phyloP scores from a whole-genome alignment of 2,797 vertebrate species.

The Pseudocheirus occidentalis region DNA sequence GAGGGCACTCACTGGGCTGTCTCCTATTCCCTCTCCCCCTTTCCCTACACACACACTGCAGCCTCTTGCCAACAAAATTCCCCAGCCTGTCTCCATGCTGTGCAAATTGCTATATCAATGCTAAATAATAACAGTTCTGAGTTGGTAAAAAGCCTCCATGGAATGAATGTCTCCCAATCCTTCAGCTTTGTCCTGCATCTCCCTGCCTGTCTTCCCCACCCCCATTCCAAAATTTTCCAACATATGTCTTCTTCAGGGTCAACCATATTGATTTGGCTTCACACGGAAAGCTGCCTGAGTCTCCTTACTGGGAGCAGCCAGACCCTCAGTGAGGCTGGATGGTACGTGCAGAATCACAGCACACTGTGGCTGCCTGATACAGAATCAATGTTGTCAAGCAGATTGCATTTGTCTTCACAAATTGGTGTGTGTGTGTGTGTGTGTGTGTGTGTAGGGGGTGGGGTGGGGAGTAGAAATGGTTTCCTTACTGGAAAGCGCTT shows the following conservation, averaged over 20 bases:
- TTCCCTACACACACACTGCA: neutral
- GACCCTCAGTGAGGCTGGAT: neutral
- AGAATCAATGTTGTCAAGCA: constrained; percentile 40
- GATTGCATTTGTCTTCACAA: constrained; percentile 50
- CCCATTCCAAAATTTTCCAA: constrained; percentile 42
- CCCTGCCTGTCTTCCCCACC: constrained; percentile 45
- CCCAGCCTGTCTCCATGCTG: neutral
- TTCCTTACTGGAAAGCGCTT: constrained; percentile 61
- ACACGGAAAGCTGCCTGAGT: constrained; percentile 31
- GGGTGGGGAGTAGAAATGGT: constrained; percentile 20
- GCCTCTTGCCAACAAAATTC: neutral
- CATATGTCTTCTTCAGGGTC: constrained; percentile 45
- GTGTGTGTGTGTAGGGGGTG: neutral
- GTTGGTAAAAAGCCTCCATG: constrained; percentile 41
- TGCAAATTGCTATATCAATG: constrained; percentile 31
- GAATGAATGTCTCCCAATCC: constrained; percentile 56
- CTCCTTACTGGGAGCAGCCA: constrained; percentile 20
- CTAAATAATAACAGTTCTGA: constrained; percentile 38
- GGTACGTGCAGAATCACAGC: neutral
- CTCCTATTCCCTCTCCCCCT: neutral
- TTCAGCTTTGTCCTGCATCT: constrained; percentile 29
- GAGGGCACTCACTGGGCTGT: constrained; percentile 36
- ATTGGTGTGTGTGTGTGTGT: neutral
- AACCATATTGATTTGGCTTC: constrained; percentile 53
- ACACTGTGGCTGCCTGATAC: constrained; percentile 37